phyloP scores from a whole-genome alignment of 2,888 invertebrate genomes.

The Xanthia togata region DNA sequence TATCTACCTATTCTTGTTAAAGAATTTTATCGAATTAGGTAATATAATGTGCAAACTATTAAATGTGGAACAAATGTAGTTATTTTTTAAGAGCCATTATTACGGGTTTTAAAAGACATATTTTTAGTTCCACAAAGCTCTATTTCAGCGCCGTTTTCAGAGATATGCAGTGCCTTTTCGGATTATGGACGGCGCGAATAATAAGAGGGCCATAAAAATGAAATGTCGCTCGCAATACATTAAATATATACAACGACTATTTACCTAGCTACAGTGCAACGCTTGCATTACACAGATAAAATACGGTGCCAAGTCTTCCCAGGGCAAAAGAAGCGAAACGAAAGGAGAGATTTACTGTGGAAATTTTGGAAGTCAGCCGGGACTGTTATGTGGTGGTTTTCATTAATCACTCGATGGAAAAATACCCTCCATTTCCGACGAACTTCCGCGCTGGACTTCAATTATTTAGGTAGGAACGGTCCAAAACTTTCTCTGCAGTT shows the following conservation, averaged over 20 bases:
- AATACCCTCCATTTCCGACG: slow-evolving; percentile 80
- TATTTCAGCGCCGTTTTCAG: slow-evolving; percentile 32
- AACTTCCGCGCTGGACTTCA: slow-evolving; percentile 75
- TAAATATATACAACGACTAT: slow-evolving; percentile 74
- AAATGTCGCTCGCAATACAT: slow-evolving; percentile 70
- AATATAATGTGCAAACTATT: background rate
- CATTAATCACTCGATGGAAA: slow-evolving; percentile 87
- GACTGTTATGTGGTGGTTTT: slow-evolving; percentile 83
- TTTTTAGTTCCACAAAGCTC: slow-evolving; percentile 1
- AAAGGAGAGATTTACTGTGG: slow-evolving; percentile 86
- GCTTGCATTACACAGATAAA: slow-evolving; percentile 88
- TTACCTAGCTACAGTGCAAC: slow-evolving; percentile 85
- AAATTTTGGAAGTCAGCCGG: slow-evolving; percentile 90
- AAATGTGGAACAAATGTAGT: background rate
- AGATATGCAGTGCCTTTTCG: slow-evolving; percentile 56
- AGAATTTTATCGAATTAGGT: background rate
- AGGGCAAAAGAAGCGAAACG: slow-evolving; percentile 88
- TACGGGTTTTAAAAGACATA: slow-evolving; percentile 13
- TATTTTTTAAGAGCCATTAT: slow-evolving; percentile 4
- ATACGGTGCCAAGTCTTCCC: slow-evolving; percentile 88
- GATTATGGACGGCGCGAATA: slow-evolving; percentile 59
- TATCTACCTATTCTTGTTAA: background rate
- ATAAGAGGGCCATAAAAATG: slow-evolving; percentile 66
- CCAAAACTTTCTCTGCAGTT: slow-evolving; percentile 58
- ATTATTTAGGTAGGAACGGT: slow-evolving; percentile 61